Evolutionary conservation across 2,888 invertebrate genomes (phyloP).

Genomic region (Mycalesis mineus): DNA sequence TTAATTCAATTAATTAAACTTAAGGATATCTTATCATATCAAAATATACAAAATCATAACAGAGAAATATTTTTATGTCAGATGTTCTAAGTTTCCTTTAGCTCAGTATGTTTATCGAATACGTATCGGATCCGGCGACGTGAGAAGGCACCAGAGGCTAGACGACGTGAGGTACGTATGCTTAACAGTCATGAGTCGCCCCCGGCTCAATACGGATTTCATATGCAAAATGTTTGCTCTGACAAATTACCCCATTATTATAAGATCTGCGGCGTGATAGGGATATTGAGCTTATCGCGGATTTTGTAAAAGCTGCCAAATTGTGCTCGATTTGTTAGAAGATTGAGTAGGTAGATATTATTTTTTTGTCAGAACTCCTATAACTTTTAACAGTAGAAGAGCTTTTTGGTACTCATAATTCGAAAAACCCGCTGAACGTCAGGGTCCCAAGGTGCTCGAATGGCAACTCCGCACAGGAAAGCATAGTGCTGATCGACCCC

Average conservation of each 20-base stretch:
- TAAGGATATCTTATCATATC: too few species aligned
- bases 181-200: constrained; percentile 49
- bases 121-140: not conserved
- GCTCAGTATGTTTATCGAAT: not conserved
- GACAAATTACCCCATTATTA: constrained; percentile 70
- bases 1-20: too few species aligned
- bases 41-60: too few species aligned
- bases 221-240: constrained; percentile 65
- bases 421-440: too few species aligned
- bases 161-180: constrained; percentile 22
- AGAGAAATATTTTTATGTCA: too few species aligned
- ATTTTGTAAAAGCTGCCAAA: constrained; percentile 30
- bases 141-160: constrained; percentile 11
- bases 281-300: constrained; percentile 47
- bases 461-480: too few species aligned
- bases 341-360: constrained; percentile 21
- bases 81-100: too few species aligned
- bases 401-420: too few species aligned
- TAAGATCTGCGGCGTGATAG: constrained; percentile 65
- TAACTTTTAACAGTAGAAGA: too few species aligned
- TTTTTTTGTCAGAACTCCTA: not conserved
- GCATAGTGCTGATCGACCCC: too few species aligned
- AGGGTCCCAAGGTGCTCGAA: too few species aligned
- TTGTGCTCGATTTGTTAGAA: constrained; percentile 29
- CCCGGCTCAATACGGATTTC: constrained; percentile 54